These are phyloP conservation scores for Acrocephalus arundinaceus DNA, from an alignment of 2,113 vertebrate genomes.

Conservation along the genomic window DNA sequence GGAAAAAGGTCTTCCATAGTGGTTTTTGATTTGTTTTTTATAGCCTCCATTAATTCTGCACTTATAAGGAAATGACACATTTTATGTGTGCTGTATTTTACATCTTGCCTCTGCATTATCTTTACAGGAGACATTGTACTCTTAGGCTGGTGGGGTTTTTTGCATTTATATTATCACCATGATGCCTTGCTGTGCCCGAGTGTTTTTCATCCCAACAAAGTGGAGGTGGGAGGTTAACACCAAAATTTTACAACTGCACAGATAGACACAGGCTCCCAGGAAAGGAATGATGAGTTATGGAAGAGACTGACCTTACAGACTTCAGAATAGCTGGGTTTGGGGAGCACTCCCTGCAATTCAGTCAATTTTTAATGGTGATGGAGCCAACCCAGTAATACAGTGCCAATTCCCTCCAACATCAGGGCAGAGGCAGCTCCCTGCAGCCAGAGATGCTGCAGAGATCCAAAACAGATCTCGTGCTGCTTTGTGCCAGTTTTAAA, in stretches of 20 bases:
- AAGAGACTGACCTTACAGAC: not conserved
- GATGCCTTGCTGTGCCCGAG: not conserved
- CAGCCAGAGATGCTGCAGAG: not conserved
- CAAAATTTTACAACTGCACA: not conserved
- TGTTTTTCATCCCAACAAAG: not conserved
- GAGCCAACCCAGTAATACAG: not conserved
- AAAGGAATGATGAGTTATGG: not conserved
- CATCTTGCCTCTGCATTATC: not conserved
- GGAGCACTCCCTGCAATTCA: not conserved
- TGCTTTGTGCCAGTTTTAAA: not conserved
- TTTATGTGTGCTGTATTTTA: not conserved
- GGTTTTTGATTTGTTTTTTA: not conserved
- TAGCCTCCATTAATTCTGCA: not conserved
- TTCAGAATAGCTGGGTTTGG: not conserved
- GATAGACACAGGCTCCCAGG: fast-evolving
- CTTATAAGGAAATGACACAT: not conserved
- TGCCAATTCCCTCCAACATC: not conserved
- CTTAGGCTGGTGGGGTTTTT: not conserved
- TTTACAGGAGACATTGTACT: not conserved
- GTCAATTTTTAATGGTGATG: not conserved
- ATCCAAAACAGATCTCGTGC: not conserved
- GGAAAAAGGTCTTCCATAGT: not conserved
- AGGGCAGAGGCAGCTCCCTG: not conserved
- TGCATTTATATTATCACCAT: not conserved
- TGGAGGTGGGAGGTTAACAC: not conserved